phyloP scores from a whole-genome alignment of 2,888 invertebrate species.

The Cosmia pyralina region DNA sequence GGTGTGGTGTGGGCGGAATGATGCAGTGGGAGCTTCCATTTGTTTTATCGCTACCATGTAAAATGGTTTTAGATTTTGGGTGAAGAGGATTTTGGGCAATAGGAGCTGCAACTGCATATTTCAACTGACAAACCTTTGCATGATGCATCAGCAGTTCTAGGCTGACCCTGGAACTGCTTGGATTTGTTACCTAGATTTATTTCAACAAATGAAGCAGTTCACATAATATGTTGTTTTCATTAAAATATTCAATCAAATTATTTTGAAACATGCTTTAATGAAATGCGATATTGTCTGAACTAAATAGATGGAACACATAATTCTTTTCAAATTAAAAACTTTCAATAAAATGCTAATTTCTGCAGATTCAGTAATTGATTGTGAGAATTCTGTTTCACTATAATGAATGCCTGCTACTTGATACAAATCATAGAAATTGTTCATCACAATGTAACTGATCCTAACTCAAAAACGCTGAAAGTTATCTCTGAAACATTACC shows the following conservation, averaged over 20 bases:
- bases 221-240: too few relatives aligned
- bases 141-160: too few relatives aligned
- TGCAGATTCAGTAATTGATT: too few relatives aligned
- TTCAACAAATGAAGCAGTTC: too few relatives aligned
- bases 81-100: too few relatives aligned
- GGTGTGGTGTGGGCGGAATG: not conserved
- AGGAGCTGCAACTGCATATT: too few relatives aligned
- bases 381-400: not conserved
- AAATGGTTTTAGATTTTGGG: not conserved
- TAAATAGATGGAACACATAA: not conserved
- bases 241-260: not conserved
- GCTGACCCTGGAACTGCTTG: too few relatives aligned
- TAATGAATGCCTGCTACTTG: not conserved
- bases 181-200: too few relatives aligned
- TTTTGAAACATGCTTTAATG: not conserved
- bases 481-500: not conserved
- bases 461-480: slow-evolving; percentile 10
- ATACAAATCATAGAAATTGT: not conserved
- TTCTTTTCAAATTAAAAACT: not conserved
- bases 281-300: not conserved
- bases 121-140: too few relatives aligned
- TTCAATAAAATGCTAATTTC: not conserved
- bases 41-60: not conserved
- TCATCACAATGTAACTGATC: not conserved
- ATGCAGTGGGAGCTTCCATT: not conserved